Evolutionary conservation across 2,888 invertebrate species (phyloP).

Genomic region (Troglohyphantes excavatus): DNA sequence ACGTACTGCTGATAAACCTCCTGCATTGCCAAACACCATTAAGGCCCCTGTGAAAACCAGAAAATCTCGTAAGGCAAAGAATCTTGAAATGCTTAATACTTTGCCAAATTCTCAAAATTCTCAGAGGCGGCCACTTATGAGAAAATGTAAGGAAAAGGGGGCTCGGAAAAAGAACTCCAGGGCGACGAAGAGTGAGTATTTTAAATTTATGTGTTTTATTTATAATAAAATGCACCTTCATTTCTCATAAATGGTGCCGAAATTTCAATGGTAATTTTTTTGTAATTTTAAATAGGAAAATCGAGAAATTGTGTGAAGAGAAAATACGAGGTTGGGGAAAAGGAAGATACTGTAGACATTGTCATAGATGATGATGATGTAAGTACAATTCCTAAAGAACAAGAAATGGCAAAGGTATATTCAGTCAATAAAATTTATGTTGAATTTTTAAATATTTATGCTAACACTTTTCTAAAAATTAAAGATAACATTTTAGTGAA

Average conservation of each 20-base stretch:
- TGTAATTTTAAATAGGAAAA: constrained; percentile 33
- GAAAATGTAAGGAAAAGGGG: constrained; percentile 69
- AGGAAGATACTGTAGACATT: constrained; percentile 15
- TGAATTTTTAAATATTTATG: neutral
- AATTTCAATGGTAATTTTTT: neutral
- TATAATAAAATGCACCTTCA: neutral
- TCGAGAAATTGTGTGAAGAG: constrained; percentile 54
- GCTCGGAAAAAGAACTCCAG: constrained; percentile 36
- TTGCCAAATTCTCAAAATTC: neutral
- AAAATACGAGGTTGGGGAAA: constrained; percentile 58
- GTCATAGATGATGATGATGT: constrained; percentile 26
- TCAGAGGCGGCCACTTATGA: constrained; percentile 53
- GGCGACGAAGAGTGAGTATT: constrained; percentile 49
- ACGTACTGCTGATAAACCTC: constrained; percentile 44
- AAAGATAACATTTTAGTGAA: no score
- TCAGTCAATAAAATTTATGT: neutral
- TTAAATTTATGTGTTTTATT: neutral
- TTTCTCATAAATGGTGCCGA: neutral
- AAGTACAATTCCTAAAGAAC: constrained; percentile 2
- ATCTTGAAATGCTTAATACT: constrained; percentile 38
- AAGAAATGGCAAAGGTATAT: constrained; percentile 14
- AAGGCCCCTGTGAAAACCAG: constrained; percentile 19
- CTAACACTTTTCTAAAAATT: neutral
- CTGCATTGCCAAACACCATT: neutral
- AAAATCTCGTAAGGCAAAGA: constrained; percentile 18